phyloP scores from a whole-genome alignment of 2,113 vertebrate genomes.

The Melanerpes aurifrons region DNA sequence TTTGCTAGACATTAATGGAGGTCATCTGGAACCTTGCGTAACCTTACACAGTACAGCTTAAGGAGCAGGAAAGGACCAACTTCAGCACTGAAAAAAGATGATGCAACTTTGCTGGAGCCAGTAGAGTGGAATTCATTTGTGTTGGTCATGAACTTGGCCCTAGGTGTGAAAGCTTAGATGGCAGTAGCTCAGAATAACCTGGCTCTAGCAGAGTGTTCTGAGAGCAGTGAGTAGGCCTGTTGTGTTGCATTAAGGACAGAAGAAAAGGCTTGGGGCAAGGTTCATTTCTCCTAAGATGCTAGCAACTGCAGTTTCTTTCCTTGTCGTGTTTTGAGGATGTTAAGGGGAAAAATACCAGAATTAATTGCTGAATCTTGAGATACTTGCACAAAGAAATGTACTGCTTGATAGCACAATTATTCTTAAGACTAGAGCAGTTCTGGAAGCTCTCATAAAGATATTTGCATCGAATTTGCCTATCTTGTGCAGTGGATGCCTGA shows the following conservation, averaged over 20 bases:
- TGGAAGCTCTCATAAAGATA: background rate
- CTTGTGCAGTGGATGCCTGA: background rate
- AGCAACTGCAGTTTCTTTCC: background rate
- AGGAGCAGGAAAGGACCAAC: background rate
- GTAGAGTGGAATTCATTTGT: background rate
- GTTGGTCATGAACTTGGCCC: background rate
- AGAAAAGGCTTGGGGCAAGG: slow-evolving; percentile 2
- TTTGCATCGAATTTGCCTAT: background rate
- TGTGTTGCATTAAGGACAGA: background rate
- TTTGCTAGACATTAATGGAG: background rate
- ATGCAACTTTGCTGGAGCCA: background rate
- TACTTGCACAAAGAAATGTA: background rate
- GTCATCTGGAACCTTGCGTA: background rate
- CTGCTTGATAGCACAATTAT: background rate
- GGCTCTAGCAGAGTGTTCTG: slow-evolving; percentile 14
- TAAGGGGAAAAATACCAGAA: background rate
- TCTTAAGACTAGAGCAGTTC: background rate
- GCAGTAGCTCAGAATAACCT: background rate
- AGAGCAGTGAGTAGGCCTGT: background rate
- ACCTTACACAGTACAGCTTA: background rate
- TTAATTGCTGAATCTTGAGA: background rate
- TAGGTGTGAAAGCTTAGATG: background rate
- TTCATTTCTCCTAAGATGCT: background rate
- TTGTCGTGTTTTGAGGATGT: background rate
- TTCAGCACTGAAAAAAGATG: background rate